Base-by-base conservation (phyloP, 1,140 invertebrate species). In the Drosophila busckii region DNA sequence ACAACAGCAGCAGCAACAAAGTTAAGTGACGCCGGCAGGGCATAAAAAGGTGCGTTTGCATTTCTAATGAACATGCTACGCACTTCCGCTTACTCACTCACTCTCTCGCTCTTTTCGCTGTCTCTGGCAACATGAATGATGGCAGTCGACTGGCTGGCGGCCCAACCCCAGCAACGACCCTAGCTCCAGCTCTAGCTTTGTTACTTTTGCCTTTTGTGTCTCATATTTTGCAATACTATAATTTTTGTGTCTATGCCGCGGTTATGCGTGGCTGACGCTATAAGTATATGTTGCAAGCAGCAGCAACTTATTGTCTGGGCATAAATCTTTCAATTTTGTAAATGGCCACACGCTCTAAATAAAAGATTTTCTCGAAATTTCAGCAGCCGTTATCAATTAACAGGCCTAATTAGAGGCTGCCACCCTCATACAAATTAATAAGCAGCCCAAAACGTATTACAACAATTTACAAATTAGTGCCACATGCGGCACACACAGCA, bases 1-100 rank as follows among this genome's bases (percentile, higher is more conserved):
- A 50, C 50, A 65, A 38, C 55, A 25, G 23, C 35, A 49, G 26
- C 38, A 49, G 6, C 31, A 20, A 6, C 42, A 15, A 2, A 15
- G 29, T 12, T 38, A 23, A 20, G 5, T 23, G 9, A 19, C 48
- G 10, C 31, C 58, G 20, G 37, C 26, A 8, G 28, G 55, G 60
- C 50, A 68, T 50, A 65, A 64, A 54, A 82, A 82, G 75, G 75
- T 82, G 75, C 75, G 75, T 82, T 82, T 82, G 75, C 69, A 82
- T 82, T 82, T 82, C 76, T 70, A 82, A 82, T 82, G 75, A 82
- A 82, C 75, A 82, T 70, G 75, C 75, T 82, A 82, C 75, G 75
- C 75, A 82, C 75, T 82, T 82, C 75, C 75, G 75, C 53, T 82
- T 58, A 54, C 68, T 73, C 49, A 40, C 26, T 44, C 37, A 26